Conservation (phyloP, 2,797 vertebrate species). For the Sandelia bainsii region DNA sequence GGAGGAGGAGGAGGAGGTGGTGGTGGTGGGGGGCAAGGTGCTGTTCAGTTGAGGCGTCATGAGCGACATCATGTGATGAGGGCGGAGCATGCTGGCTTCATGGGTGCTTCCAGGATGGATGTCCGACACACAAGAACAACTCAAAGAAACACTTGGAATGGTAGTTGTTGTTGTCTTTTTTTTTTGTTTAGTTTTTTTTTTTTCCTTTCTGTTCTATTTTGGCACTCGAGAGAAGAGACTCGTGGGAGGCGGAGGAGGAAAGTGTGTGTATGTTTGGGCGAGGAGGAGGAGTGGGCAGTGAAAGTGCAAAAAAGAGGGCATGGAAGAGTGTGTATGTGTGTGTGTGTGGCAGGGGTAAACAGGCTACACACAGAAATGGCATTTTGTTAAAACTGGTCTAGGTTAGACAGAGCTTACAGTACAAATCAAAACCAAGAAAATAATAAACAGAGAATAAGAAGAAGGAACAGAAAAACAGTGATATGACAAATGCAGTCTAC, state of each 20-base stretch:
- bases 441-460: conserved; percentile 68
- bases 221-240: conserved; percentile 87
- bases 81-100: conserved; percentile 89
- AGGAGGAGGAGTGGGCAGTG: conserved; percentile 79
- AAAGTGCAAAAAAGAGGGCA: conserved; percentile 85
- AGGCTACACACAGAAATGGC: conserved; percentile 89
- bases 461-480: conserved; percentile 83
- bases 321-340: conserved; percentile 60
- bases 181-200: conserved; percentile 29
- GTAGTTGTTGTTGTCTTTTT: conserved; percentile 66
- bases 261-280: conserved; percentile 74
- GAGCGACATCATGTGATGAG: conserved; percentile 90
- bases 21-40: conserved; percentile 76
- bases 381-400: conserved; percentile 87
- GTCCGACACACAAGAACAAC: conserved; percentile 88
- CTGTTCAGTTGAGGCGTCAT: conserved; percentile 87
- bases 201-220: conserved; percentile 83
- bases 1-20: conserved; percentile 74
- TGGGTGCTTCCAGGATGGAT: conserved; percentile 87
- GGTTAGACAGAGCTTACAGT: conserved; percentile 85
- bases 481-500: conserved; percentile 88
- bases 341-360: conserved; percentile 78
- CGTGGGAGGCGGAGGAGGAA: conserved; percentile 76
- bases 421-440: conserved; percentile 83
- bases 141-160: conserved; percentile 87